phyloP scores from a whole-genome alignment of 2,797 vertebrate species.

The Scolopax rusticola region DNA sequence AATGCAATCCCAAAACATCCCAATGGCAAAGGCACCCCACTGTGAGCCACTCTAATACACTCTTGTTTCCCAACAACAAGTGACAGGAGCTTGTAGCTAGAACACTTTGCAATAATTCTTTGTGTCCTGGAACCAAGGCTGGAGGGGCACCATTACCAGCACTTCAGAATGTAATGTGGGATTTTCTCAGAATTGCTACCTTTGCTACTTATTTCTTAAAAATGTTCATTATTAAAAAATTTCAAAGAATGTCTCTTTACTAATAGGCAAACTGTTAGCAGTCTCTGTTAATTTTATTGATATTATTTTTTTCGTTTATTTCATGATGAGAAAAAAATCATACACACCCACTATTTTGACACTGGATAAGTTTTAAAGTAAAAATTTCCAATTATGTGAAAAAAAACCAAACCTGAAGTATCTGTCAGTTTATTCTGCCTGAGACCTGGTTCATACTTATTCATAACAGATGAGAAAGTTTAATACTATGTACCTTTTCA shows the following conservation, averaged over 20 bases:
- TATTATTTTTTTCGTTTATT: background rate
- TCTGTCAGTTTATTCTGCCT: background rate
- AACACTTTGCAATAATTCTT: background rate
- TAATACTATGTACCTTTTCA: background rate
- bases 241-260: background rate
- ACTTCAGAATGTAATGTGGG: background rate
- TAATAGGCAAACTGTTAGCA: background rate
- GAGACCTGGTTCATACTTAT: background rate
- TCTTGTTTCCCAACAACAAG: background rate
- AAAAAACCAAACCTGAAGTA: background rate
- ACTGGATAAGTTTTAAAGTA: background rate
- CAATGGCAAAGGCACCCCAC: rapidly evolving
- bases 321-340: background rate
- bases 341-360: background rate
- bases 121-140: background rate
- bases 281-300: background rate
- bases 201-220: background rate
- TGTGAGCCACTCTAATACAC: background rate
- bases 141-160: background rate
- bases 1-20: background rate
- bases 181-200: background rate
- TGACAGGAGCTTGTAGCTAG: background rate
- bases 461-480: background rate
- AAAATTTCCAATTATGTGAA: background rate
- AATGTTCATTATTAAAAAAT: background rate